These are phyloP conservation scores for Himalopsyche tibetana DNA, from an alignment of 2,888 invertebrate species.

Conservation along the genomic window DNA sequence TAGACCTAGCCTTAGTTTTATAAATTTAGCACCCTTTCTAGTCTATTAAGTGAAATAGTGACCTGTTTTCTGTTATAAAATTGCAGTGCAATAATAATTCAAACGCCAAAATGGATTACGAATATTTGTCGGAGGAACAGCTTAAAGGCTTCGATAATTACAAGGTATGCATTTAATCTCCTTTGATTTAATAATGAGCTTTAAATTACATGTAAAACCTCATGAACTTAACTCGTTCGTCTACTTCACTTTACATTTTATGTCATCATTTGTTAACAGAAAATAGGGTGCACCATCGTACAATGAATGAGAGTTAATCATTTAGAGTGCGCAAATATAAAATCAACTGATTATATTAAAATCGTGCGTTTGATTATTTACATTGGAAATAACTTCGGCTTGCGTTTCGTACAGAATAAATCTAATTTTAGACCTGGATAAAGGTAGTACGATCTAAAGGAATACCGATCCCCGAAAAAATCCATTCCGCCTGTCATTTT, in stretches of 20 bases:
- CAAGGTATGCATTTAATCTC: slow-evolving; percentile 79
- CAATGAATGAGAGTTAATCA: slow-evolving; percentile 6
- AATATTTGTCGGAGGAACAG: slow-evolving; percentile 90
- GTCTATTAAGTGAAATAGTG: slow-evolving; percentile 51
- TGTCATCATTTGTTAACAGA: slow-evolving; percentile 32
- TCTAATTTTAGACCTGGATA: no score
- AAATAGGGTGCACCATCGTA: slow-evolving; percentile 8
- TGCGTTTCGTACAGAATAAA: no score
- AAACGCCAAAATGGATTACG: slow-evolving; percentile 76
- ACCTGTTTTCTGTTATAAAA: slow-evolving; percentile 57
- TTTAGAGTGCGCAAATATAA: slow-evolving; percentile 1
- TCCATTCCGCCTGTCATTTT: no score
- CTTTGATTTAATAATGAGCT: slow-evolving; percentile 29
- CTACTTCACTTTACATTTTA: neutral
- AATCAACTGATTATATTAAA: neutral
- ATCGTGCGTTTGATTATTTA: no score
- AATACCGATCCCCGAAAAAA: no score
- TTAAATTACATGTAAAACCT: slow-evolving; percentile 16
- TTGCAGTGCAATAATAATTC: slow-evolving; percentile 31
- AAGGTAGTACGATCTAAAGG: no score
- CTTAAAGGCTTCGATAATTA: slow-evolving; percentile 96
- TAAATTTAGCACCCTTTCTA: slow-evolving; percentile 49
- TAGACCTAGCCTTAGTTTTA: slow-evolving; percentile 53
- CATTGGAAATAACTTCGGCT: no score
- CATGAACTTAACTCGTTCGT: neutral